These are phyloP conservation scores for Dynastes hyllus DNA, from an alignment of 2,888 invertebrate species.

Conservation along the genomic window DNA sequence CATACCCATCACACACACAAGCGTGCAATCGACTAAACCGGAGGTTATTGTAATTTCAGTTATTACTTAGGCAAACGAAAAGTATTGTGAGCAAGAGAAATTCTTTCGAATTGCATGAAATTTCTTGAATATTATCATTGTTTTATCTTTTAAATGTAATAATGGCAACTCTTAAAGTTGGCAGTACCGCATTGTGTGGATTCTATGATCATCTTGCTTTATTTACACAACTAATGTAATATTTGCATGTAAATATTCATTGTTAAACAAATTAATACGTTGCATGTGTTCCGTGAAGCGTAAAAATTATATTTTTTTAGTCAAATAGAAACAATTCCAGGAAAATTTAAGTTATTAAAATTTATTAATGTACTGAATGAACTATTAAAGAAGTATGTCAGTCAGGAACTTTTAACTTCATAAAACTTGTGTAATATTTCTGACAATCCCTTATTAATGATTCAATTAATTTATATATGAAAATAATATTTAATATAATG, in stretches of 20 bases:
- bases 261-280: background rate
- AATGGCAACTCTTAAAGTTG: background rate
- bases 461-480: no score
- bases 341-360: no score
- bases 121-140: background rate
- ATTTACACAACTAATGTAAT: background rate
- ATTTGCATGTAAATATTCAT: background rate
- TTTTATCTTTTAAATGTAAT: background rate
- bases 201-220: background rate
- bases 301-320: no score
- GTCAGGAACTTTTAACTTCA: no score
- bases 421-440: no score
- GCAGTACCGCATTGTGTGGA: background rate
- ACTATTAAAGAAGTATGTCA: no score
- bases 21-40: no score
- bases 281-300: background rate
- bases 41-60: slow-evolving; percentile 8
- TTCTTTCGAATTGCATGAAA: background rate
- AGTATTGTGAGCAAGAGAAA: background rate
- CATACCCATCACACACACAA: background rate
- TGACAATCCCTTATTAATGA: no score
- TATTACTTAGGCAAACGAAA: background rate
- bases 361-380: no score
- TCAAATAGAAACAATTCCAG: no score
- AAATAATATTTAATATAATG: no score